Evolutionary conservation across 2,888 invertebrate genomes (phyloP).

Genomic region (Mactromeris polynyma): DNA sequence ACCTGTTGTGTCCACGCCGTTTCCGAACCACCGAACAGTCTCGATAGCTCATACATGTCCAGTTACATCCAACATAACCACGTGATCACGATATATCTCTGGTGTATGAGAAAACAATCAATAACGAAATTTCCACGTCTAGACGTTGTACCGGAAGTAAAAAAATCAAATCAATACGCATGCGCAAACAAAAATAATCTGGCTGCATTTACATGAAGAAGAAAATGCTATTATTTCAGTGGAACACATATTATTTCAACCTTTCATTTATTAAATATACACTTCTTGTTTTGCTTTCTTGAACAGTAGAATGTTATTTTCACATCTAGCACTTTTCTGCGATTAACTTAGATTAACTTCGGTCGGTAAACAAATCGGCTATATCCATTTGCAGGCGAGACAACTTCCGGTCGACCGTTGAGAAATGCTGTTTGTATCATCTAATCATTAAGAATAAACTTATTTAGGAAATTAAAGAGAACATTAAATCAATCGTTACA

Average conservation of each 20-base stretch:
- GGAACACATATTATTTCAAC: neutral
- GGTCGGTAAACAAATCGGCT: neutral
- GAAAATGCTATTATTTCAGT: neutral
- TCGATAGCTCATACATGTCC: too few species aligned
- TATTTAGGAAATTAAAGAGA: neutral
- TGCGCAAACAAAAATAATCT: neutral
- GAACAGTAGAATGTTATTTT: neutral
- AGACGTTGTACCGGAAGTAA: neutral
- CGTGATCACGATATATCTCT: neutral
- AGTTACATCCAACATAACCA: too few species aligned
- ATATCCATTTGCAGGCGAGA: slow-evolving; percentile 5
- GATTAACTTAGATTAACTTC: neutral
- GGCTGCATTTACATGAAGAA: neutral
- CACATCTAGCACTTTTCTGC: neutral
- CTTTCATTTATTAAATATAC: neutral
- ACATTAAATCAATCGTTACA: neutral
- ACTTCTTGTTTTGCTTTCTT: neutral
- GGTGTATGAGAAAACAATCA: neutral
- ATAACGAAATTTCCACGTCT: neutral
- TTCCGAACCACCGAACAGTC: too few species aligned
- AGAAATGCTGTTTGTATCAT: neutral
- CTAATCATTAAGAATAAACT: neutral
- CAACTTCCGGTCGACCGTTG: neutral
- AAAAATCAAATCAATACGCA: neutral
- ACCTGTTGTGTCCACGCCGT: too few species aligned